Base-by-base conservation (phyloP, 2,888 invertebrate species). In the Macrophya alboannulata region DNA sequence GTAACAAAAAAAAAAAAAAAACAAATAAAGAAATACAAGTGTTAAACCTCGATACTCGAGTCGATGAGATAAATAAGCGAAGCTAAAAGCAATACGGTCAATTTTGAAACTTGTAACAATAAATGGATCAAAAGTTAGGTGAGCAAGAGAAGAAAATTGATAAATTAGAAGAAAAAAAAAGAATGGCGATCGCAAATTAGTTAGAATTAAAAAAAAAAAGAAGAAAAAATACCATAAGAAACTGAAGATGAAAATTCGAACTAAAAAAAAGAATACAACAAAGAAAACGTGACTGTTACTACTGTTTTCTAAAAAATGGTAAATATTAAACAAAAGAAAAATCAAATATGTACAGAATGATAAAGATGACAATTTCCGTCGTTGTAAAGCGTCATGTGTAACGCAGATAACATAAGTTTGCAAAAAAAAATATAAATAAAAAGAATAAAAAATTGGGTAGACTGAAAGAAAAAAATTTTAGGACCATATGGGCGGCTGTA, bases 331-430 rank as follows among this genome's bases (percentile, higher is more conserved):
- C 3, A 40, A 25, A 37, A 71, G 21, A 68, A 51, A 51, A 51
- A 55, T 15, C 17, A 55, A 15, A 68, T 40, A 71, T 40, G 71
- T 31, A 40, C 40, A 71, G 17, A 71, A 15, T 40, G 71, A 71
- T 71, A 71, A 71, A 71, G 71, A 17, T 10, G 40, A 71, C 9
- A 3, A 17, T 71, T 71, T 71, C 71, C 40, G 15, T 71, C n/a
- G 40, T 71, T 62, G 62, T 25, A 10, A 25, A 62, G 21, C 62
- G 71, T 71, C 15, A 40, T 5, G 17, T 40, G 15, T 71, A 37
- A 68, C 25, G 62, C 62, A 62, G 25, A 62, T 62, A 62, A 62
- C 12, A 62, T 62, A 62, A 62, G 62, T 65, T 65, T n/a, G 71
- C 4, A n/a, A 9, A 25, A 62, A 25, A 37, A 71, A 31, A 31